phyloP scores from a whole-genome alignment of 2,797 vertebrate species.

The Nasua narica region DNA sequence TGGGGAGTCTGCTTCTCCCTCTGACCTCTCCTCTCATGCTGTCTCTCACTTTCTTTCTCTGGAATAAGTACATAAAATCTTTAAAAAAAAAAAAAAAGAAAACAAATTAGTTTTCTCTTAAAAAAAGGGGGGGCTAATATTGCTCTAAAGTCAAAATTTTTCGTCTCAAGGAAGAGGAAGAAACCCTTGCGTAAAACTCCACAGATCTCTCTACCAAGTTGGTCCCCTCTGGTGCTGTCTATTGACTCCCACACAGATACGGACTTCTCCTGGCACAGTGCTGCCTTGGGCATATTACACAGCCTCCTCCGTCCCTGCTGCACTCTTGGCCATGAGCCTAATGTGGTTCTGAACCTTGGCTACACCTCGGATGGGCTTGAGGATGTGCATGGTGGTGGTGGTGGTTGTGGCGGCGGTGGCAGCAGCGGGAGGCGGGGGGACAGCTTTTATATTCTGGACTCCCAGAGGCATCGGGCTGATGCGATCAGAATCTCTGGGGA shows the following conservation, averaged over 20 bases:
- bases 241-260: too few species aligned
- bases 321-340: neutral
- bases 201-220: too few species aligned
- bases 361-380: neutral
- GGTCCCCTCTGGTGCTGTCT: neutral
- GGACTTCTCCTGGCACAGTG: neutral
- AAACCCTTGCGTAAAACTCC: neutral
- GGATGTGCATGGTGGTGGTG: neutral
- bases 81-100: too few species aligned
- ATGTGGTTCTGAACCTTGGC: neutral
- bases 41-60: too few species aligned
- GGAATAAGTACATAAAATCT: too few species aligned
- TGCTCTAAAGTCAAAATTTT: neutral
- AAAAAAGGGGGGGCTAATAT: too few species aligned
- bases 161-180: neutral
- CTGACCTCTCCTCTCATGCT: too few species aligned
- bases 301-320: neutral
- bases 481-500: neutral
- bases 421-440: rapidly evolving
- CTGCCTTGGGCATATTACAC: too few species aligned
- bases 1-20: too few species aligned
- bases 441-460: neutral
- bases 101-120: too few species aligned
- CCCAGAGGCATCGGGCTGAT: neutral
- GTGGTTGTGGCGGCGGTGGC: neutral